Percentiles rank a stretch among this genome's conserved stretches.
phyloP scores from a whole-genome alignment of 2,797 vertebrate genomes.

The Smutsia temminckii region DNA sequence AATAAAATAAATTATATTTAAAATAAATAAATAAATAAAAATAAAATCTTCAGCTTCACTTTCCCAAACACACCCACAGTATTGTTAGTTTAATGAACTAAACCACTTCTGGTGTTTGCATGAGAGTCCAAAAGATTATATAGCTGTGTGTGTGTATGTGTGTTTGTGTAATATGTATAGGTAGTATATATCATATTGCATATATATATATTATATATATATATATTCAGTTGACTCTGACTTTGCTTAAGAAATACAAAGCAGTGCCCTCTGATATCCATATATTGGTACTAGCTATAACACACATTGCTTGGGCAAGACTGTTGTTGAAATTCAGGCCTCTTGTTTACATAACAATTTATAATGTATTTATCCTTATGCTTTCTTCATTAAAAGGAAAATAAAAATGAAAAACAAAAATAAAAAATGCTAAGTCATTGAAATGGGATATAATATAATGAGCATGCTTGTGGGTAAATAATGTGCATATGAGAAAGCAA shows the following conservation, averaged over 20 bases:
- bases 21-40: too few species aligned
- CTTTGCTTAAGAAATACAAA: constrained; percentile 65
- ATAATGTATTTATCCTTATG: constrained; percentile 19
- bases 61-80: not conserved
- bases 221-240: constrained; percentile 54
- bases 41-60: constrained; percentile 58
- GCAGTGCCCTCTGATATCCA: not conserved
- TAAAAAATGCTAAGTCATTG: not conserved
- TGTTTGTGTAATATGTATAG: too few species aligned
- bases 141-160: too few species aligned
- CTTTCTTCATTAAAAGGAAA: constrained; percentile 29
- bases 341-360: not conserved
- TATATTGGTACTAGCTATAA: constrained; percentile 42
- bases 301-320: constrained; percentile 39
- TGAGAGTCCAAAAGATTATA: not conserved
- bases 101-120: constrained; percentile 22
- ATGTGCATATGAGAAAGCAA: not conserved
- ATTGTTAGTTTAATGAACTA: constrained; percentile 24
- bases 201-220: not conserved
- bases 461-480: not conserved
- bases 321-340: constrained; percentile 64
- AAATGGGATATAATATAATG: not conserved
- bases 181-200: too few species aligned
- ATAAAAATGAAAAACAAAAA: constrained; percentile 27
- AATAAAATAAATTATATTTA: too few species aligned